Percentiles rank a stretch among this genome's conserved stretches.
These are phyloP conservation scores for Diloba caeruleocephala DNA, from an alignment of 2,888 invertebrate genomes.

Conservation along the genomic window DNA sequence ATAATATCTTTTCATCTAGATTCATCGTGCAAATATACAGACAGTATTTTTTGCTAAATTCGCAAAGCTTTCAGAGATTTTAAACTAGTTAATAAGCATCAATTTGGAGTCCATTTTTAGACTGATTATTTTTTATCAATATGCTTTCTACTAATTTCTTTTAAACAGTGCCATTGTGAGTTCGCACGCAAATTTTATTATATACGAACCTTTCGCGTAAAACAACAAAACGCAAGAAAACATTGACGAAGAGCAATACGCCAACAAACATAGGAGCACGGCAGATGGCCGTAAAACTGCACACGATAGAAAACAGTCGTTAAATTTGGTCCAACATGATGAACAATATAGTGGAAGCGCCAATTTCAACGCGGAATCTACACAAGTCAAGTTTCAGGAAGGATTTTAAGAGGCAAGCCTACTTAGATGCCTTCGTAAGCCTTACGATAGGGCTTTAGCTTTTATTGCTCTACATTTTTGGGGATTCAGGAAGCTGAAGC, in stretches of 20 bases:
- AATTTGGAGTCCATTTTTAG: constrained; percentile 5
- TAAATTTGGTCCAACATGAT: constrained; percentile 45
- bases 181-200: too few relatives aligned
- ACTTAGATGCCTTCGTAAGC: constrained; percentile 62
- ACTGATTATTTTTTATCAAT: not conserved
- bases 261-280: constrained; percentile 1
- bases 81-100: constrained; percentile 4
- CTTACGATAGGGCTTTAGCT: constrained; percentile 56
- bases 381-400: constrained; percentile 46
- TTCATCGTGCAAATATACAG: constrained; percentile 21
- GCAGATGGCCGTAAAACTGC: constrained; percentile 29
- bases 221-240: constrained; percentile 2
- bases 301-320: constrained; percentile 37
- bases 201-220: too few relatives aligned
- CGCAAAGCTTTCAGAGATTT: constrained; percentile 15
- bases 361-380: constrained; percentile 43
- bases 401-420: constrained; percentile 59
- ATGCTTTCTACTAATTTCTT: not conserved
- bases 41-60: constrained; percentile 33
- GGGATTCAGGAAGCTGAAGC: constrained; percentile 38
- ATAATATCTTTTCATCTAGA: constrained; percentile 39
- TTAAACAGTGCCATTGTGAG: too few relatives aligned
- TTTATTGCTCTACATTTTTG: constrained; percentile 62
- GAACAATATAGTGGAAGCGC: constrained; percentile 52
- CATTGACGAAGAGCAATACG: not conserved